Evolutionary conservation across 2,888 invertebrate species (phyloP).

Genomic region (Cyclophora albipunctata): DNA sequence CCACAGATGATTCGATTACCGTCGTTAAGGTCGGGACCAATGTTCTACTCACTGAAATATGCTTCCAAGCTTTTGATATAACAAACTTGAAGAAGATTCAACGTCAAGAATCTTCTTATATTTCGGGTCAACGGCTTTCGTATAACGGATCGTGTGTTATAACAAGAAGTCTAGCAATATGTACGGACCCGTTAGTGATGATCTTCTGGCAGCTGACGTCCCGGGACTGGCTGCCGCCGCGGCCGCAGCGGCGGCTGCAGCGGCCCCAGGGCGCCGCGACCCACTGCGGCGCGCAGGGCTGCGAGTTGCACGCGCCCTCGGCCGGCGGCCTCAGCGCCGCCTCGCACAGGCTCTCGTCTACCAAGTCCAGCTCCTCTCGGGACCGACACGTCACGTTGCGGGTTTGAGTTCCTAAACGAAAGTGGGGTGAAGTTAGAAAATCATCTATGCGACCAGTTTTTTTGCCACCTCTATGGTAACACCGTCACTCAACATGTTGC

Average conservation of each 20-base stretch:
- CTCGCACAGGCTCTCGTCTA: conserved; percentile 87
- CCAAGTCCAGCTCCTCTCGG: conserved; percentile 80
- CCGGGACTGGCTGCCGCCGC: conserved; percentile 81
- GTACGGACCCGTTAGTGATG: conserved; percentile 78
- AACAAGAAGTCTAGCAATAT: background rate
- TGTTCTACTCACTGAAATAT: too few relatives aligned
- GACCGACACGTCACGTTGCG: conserved; percentile 88
- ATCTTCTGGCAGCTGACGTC: conserved; percentile 88
- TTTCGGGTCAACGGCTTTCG: too few relatives aligned
- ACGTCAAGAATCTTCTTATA: too few relatives aligned
- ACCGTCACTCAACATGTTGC: too few relatives aligned
- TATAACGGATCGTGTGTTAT: too few relatives aligned
- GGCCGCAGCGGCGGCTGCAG: conserved; percentile 89
- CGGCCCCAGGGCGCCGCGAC: conserved; percentile 84
- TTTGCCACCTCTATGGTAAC: too few relatives aligned
- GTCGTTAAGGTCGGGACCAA: too few relatives aligned
- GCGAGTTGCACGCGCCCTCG: conserved; percentile 82
- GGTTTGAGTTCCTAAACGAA: conserved; percentile 79
- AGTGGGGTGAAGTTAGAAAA: background rate
- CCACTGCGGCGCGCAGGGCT: conserved; percentile 90
- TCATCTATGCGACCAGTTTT: too few relatives aligned
- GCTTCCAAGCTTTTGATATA: too few relatives aligned
- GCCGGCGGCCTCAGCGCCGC: conserved; percentile 81
- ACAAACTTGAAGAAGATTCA: too few relatives aligned
- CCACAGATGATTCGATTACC: too few relatives aligned